Base-by-base conservation (phyloP, 2,888 invertebrate species). In the Prenolepis imparis region DNA sequence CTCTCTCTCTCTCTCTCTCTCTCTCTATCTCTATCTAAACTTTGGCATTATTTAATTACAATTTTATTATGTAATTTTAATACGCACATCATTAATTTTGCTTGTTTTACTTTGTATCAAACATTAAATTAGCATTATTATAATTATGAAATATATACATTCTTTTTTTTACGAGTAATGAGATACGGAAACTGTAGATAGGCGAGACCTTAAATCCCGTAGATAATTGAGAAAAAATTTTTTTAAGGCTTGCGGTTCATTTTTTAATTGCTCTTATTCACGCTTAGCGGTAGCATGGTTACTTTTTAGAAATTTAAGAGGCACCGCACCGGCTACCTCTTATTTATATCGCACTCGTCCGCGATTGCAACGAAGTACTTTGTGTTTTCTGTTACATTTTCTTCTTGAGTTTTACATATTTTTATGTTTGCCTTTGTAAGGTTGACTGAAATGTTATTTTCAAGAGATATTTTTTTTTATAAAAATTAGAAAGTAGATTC, bases 181-280 rank as follows among this genome's bases (percentile, higher is more conserved):
- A 67, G 68, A 77, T 41, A 15, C 18, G 55, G 39, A 15, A 28
- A 28, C n/a, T 28, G 55, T 68, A 57, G 9, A 57, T 41, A 18
- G 67, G 28, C 39, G 5, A 28, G 12, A 67, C 41, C n/a, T 41
- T 77, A 77, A 77, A 68, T 68, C 24, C 55, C 41, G 55, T 41
- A 55, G 41, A 28, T 77, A 77, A 77, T 77, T 77, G 41, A 67
- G 55, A 77, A 77, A 66, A 68, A 67, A 8, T 55, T 41, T 67
- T 77, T 67, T 77, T 55, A 75, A 75, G n/a, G 66, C 66, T 64
- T 52, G 52, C 21, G n/a, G 67, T 66, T 41, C 67, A 64, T 77
- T 67, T 77, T 77, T 77, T 77, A 67, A 67, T 77, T 77, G 55
- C 77, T n/a, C n/a, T 77, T 67, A 77, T 57, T 67, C 77, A 57